A percentile compares a stretch with the other conserved stretches of the same genome.
These are phyloP conservation scores for Patella pellucida DNA, from an alignment of 2,888 invertebrate genomes.

Conservation along the genomic window DNA sequence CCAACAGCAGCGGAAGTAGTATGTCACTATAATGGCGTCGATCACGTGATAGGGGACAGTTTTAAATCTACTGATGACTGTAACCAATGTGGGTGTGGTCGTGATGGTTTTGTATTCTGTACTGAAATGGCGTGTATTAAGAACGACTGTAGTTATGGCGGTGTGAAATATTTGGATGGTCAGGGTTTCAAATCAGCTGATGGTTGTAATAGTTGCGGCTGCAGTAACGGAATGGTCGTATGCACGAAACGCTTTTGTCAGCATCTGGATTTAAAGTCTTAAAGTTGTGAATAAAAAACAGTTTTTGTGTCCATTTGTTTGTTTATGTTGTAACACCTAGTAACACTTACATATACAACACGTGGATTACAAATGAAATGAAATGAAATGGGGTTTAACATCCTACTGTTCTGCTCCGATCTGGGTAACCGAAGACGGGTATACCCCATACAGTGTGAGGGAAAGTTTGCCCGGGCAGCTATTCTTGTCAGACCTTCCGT, in stretches of 20 bases:
- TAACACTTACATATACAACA: too few relatives aligned
- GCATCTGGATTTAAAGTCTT: too few relatives aligned
- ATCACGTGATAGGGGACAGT: constrained; percentile 20
- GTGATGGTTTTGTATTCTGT: constrained; percentile 21
- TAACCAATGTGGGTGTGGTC: constrained; percentile 26
- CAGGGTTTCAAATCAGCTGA: constrained; percentile 16
- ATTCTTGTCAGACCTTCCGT: too few relatives aligned
- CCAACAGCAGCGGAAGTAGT: neutral
- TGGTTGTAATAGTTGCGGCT: constrained; percentile 20
- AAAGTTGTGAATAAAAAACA: too few relatives aligned
- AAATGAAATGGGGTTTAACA: too few relatives aligned
- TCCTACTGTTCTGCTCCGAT: too few relatives aligned
- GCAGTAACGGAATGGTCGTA: neutral
- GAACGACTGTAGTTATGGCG: constrained; percentile 14
- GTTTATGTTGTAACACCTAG: too few relatives aligned
- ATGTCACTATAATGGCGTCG: constrained; percentile 20
- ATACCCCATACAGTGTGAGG: too few relatives aligned
- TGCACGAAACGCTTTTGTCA: constrained; percentile 18
- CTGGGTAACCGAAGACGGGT: too few relatives aligned
- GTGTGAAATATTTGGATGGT: constrained; percentile 12
- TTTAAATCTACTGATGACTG: constrained; percentile 28
- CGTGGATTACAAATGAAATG: too few relatives aligned
- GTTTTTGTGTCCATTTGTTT: too few relatives aligned
- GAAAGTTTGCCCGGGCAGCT: too few relatives aligned
- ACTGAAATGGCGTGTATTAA: constrained; percentile 24